A percentile compares a stretch with the other conserved stretches of the same genome.
These are phyloP conservation scores for Phalloptychus januarius DNA, from an alignment of 2,797 vertebrate genomes.

Conservation along the genomic window DNA sequence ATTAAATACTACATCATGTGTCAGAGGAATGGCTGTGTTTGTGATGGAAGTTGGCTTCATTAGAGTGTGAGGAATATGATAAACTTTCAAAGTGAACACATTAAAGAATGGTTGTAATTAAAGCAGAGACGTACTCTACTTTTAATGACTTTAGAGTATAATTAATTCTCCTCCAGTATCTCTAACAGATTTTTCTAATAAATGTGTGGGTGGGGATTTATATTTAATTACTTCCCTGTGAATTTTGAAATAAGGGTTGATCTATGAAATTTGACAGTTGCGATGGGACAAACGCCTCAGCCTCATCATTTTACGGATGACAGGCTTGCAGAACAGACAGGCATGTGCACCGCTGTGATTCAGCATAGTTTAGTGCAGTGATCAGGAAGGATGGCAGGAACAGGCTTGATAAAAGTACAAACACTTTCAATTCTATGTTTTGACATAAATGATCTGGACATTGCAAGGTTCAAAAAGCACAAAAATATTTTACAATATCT, in stretches of 20 bases:
- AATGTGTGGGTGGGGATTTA: constrained; percentile 74
- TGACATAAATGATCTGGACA: not conserved
- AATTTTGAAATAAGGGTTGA: constrained; percentile 64
- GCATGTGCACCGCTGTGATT: constrained; percentile 6
- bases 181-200: constrained; percentile 64
- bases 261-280: constrained; percentile 72
- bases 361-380: not conserved
- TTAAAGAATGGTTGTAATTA: constrained; percentile 75
- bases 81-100: constrained; percentile 62
- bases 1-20: constrained; percentile 64
- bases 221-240: constrained; percentile 69
- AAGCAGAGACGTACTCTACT: constrained; percentile 63
- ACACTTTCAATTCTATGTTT: not conserved
- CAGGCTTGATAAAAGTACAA: not conserved
- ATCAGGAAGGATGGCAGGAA: not conserved
- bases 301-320: constrained; percentile 57
- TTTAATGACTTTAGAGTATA: constrained; percentile 75
- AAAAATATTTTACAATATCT: not conserved
- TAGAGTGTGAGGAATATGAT: constrained; percentile 66
- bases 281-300: constrained; percentile 50
- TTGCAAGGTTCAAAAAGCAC: not conserved
- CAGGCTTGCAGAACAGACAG: constrained; percentile 14
- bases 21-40: constrained; percentile 52
- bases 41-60: constrained; percentile 58
- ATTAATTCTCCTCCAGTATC: constrained; percentile 75